Evolutionary conservation across 2,888 invertebrate genomes (phyloP).

Genomic region (Rhogogaster chlorosoma): DNA sequence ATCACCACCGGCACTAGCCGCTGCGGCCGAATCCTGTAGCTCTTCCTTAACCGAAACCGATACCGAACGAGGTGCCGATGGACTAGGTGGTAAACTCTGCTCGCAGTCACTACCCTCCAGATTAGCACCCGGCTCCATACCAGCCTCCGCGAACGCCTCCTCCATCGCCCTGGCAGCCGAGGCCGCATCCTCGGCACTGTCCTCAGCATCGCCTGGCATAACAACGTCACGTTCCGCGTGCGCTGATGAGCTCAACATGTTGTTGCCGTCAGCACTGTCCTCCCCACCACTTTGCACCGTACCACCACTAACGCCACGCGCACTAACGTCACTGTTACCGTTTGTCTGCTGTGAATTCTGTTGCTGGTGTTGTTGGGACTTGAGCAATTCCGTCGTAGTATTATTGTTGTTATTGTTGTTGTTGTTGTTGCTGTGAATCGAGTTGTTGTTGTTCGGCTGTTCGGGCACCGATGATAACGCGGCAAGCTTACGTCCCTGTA

Average conservation of each 20-base stretch:
- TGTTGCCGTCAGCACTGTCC: constrained; percentile 74
- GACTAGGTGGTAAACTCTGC: constrained; percentile 75
- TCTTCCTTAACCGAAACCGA: constrained; percentile 76
- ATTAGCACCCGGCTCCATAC: constrained; percentile 78
- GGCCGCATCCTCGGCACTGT: constrained; percentile 77
- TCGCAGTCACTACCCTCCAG: constrained; percentile 76
- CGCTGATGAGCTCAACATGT: constrained; percentile 67
- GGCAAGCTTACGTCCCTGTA: constrained; percentile 93
- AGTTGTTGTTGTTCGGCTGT: constrained; percentile 79
- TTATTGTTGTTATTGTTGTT: constrained; percentile 82
- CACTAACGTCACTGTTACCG: constrained; percentile 73
- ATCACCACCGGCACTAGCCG: background rate
- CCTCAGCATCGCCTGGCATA: constrained; percentile 76
- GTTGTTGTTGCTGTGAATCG: constrained; percentile 78
- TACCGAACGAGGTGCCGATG: constrained; percentile 73
- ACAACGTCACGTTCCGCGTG: constrained; percentile 68
- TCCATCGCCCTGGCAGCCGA: constrained; percentile 79
- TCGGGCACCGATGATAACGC: constrained; percentile 86
- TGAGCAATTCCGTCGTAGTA: constrained; percentile 78
- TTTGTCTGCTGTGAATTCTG: constrained; percentile 75
- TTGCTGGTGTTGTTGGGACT: constrained; percentile 77
- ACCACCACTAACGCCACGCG: constrained; percentile 71
- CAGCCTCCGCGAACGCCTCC: constrained; percentile 84
- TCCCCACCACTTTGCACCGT: constrained; percentile 76
- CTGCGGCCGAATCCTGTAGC: constrained; percentile 65